Evolutionary conservation across 1,140 invertebrate species (phyloP), one percentile per base, ranked within the genome.

Genomic region (Ericerus pela): DNA sequence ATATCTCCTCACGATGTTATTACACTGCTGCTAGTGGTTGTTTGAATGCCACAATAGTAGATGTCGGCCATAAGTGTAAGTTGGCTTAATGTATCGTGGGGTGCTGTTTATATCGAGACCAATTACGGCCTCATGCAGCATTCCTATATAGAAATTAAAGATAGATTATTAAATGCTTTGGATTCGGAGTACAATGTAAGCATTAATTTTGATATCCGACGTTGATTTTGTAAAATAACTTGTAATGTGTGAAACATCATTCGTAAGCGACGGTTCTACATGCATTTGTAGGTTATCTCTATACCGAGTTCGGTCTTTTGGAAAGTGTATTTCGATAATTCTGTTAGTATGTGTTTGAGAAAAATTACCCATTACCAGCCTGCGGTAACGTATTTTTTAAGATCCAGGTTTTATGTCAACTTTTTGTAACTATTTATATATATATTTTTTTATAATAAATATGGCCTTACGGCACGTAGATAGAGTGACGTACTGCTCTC

Each of bases 151-250:
- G 73, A 78, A 67, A 74, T 78, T 67, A 78, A 77, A 70, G 74
- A 77, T 66, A 76, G 73, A 68, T 72, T 78, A 71, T 70, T 76
- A 66, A 72, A 70, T 69, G 75, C 75, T 66, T 70, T 78, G 65
- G 76, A 78, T 72, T 69, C 70, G 63, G 74, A 78, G 63, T 74
- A 78, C 69, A 77, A 78, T 78, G 76, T 78, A 77, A 76, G 75
- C 41, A 24, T 47, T 47, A 22, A 47, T 47, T 47, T 47, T 47
- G 41, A 8, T 47, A 47, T 47, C 12, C 41, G 22, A 24, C 41
- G 41, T 47, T 47, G 41, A 16, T 47, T 47, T 47, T 24, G 41
- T 47, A 5, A 47, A 47, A 47, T 47, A 47, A 47, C 26, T 47
- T 24, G 41, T 47, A 22, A 47, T 47, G 22, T 47, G 41, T 47